A percentile compares a stretch with the other conserved stretches of the same genome.
phyloP scores from a whole-genome alignment of 1,140 invertebrate genomes.

The Euura lappo region DNA sequence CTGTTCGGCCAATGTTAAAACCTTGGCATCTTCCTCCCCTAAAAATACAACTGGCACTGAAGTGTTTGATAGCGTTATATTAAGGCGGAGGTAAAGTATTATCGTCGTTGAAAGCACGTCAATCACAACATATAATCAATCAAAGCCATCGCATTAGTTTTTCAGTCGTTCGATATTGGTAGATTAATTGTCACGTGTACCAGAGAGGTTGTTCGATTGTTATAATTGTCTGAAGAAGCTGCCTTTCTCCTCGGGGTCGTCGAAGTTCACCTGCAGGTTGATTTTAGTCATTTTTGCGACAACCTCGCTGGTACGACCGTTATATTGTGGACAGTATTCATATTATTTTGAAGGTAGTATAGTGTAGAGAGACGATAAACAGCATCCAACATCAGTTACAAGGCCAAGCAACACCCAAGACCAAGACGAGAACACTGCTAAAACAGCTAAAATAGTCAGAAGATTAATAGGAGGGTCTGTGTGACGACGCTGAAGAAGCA shows the following conservation, averaged over 20 bases:
- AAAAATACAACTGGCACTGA: constrained; percentile 58
- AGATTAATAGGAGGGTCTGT: constrained; percentile 9
- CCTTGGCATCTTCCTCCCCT: constrained; percentile 91
- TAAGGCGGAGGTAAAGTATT: not conserved
- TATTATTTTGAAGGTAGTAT: not conserved
- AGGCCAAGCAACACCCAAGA: constrained; percentile 52
- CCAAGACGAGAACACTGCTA: constrained; percentile 38
- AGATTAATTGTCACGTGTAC: not conserved
- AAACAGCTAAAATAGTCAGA: constrained; percentile 47
- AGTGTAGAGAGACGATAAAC: not conserved
- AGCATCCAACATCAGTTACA: constrained; percentile 40
- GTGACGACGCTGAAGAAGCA: too few species aligned
- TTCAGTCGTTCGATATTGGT: not conserved
- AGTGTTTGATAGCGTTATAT: not conserved
- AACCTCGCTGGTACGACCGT: not conserved
- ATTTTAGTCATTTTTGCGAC: not conserved
- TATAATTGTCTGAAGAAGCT: not conserved
- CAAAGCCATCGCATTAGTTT: not conserved
- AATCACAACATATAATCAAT: not conserved
- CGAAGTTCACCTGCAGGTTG: too few species aligned
- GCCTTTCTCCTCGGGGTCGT: too few species aligned
- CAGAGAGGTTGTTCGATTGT: not conserved
- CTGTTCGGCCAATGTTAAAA: constrained; percentile 94
- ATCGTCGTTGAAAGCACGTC: not conserved
- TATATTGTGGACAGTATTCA: too few species aligned